Evolutionary conservation across 2,113 vertebrate species (phyloP), one percentile per base, ranked within the genome.

Genomic region (Ramphastos sulfuratus): DNA sequence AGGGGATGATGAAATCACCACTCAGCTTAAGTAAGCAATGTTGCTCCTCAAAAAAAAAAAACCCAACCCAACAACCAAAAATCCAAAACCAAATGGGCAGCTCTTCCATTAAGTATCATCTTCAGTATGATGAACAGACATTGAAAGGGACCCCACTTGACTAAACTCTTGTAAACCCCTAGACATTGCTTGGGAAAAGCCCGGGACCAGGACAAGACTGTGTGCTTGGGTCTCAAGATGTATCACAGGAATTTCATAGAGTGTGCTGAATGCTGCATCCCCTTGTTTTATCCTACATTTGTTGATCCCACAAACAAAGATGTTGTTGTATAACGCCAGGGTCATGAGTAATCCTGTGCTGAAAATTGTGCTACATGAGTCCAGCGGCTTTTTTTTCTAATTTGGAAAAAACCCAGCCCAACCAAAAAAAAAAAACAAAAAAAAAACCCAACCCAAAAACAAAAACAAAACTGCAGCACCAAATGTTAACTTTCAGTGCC

Each of bases 291-390:
- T 60, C 75, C 71, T 28, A n/a, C 9, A 19, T 52, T 89, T 18
- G 2, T 50, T 2, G 25, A 64, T 93, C 54, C 87, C 82, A 81
- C 64, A 85, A 82, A 87, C 61, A 90, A 83, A 81, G 46, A 39
- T 89, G 89, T 94, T 93, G 71, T 90, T 93, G 71, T 90, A 61
- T 86, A 86, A 92, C 92, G 83, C 72, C 71, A 59, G 35, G 64
- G 56, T 52, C 4, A 2, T 46, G 83, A 93, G 81, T 82, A 89
- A 88, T 82, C 54, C 52, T 59, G 13, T 64, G 75, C 72, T 2
- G 17, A 85, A 87, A 83, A 82, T 55, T 82, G 61, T 64, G 87
- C 54, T 0, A 3, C 7, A 1, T 2, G 1, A 92, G 44, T 82
- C 33, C 74, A 84, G 44, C 89, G 69, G 77, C 31, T 92, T 13